phyloP scores from a whole-genome alignment of 2,888 invertebrate genomes.

The Thereva nobilitata region DNA sequence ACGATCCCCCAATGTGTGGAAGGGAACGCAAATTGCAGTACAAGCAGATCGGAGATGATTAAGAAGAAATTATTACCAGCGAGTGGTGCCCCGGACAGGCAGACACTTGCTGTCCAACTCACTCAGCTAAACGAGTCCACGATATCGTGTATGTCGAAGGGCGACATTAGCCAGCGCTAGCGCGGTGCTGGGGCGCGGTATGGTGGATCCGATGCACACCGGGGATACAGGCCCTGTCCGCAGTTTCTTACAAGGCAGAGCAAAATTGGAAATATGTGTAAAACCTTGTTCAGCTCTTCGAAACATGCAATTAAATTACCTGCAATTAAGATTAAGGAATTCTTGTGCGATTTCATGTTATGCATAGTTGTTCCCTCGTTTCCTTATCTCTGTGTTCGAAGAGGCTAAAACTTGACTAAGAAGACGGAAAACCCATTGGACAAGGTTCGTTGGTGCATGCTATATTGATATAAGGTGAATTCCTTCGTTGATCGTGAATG shows the following conservation, averaged over 20 bases:
- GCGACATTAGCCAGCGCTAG: background rate
- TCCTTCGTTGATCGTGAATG: background rate
- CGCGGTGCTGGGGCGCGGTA: background rate
- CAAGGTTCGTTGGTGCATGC: too few relatives aligned
- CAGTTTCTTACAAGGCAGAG: background rate
- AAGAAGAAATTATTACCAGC: conserved; percentile 41
- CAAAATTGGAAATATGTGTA: conserved; percentile 42
- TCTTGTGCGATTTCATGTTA: conserved; percentile 29
- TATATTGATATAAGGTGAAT: too few relatives aligned
- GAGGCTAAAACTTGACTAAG: background rate
- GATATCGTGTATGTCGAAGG: background rate
- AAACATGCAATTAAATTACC: conserved; percentile 47
- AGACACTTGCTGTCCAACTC: conserved; percentile 33
- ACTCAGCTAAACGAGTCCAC: conserved; percentile 17
- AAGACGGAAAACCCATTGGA: background rate
- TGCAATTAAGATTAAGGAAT: conserved; percentile 47
- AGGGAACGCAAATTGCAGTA: conserved; percentile 31
- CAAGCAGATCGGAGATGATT: conserved; percentile 38
- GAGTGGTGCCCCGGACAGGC: conserved; percentile 30
- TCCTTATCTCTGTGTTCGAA: conserved; percentile 13
- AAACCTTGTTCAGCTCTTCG: conserved; percentile 45
- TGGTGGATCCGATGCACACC: too few relatives aligned
- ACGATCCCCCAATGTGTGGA: conserved; percentile 16
- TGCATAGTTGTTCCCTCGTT: conserved; percentile 21
- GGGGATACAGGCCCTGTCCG: too few relatives aligned